Conservation (phyloP, 2,888 invertebrate species). For the Agonopterix subpropinquella region DNA sequence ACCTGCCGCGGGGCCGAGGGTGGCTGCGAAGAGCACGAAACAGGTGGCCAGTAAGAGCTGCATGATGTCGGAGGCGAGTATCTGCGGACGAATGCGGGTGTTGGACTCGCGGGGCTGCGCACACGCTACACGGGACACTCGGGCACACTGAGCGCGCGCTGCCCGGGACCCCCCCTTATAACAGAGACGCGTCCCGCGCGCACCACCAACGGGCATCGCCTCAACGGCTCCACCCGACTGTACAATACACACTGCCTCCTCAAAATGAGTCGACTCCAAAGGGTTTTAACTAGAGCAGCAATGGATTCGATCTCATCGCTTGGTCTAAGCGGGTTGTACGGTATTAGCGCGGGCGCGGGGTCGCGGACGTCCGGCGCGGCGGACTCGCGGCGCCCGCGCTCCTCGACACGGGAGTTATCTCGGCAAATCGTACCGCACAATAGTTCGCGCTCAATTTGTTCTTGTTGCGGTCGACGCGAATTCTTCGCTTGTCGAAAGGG, state of each 20-base stretch:
- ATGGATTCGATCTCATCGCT: conserved; percentile 23
- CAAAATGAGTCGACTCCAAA: conserved; percentile 10
- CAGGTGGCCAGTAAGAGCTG: conserved; percentile 72
- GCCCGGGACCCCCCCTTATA: conserved; percentile 71
- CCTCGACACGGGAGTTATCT: conserved; percentile 67
- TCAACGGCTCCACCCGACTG: conserved; percentile 13
- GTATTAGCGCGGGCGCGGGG: conserved; percentile 5
- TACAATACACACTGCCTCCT: conserved; percentile 40
- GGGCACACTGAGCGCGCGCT: conserved; percentile 72
- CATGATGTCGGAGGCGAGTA: conserved; percentile 43
- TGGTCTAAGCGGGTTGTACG: conserved; percentile 14
- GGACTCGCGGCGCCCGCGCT: conserved; percentile 34
- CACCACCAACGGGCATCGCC: conserved; percentile 34
- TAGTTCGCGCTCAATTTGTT: conserved; percentile 72
- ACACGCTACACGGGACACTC: conserved; percentile 68
- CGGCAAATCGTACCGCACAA: conserved; percentile 70
- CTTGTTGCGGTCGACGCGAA: conserved; percentile 70
- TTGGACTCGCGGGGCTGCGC: conserved; percentile 44
- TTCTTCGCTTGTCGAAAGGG: conserved; percentile 67
- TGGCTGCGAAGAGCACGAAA: conserved; percentile 70
- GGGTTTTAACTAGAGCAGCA: conserved; percentile 20
- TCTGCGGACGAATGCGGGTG: conserved; percentile 31
- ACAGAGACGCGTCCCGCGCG: conserved; percentile 67
- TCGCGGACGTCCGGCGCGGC: conserved; percentile 9
- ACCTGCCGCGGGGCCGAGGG: conserved; percentile 73